These are phyloP conservation scores for Aphaenogaster rudis DNA, from an alignment of 1,140 invertebrate genomes.

Conservation along the genomic window DNA sequence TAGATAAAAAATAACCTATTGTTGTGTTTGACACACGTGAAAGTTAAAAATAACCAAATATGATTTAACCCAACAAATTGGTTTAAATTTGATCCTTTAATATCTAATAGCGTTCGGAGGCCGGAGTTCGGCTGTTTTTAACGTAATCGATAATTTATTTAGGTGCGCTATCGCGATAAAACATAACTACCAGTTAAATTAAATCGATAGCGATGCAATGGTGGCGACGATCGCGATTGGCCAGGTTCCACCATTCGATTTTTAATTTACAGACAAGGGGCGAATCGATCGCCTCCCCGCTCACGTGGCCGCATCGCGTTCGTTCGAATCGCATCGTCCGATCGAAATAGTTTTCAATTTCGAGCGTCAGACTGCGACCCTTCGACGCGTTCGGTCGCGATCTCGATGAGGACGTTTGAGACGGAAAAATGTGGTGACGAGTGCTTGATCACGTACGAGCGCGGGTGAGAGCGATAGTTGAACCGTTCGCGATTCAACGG, in stretches of 20 bases:
- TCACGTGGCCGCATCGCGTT: neutral
- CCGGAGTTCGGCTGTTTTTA: conserved; percentile 69
- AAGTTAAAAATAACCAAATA: too few relatives aligned
- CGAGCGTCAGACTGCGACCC: conserved; percentile 15
- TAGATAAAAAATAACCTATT: too few relatives aligned
- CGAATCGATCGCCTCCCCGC: conserved; percentile 64
- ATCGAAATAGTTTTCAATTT: conserved; percentile 62
- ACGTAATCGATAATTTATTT: conserved; percentile 82
- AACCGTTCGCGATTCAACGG: conserved; percentile 57
- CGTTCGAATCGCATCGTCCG: conserved; percentile 22
- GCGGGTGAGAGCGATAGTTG: conserved; percentile 47
- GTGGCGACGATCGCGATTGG: conserved; percentile 42
- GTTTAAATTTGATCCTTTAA: too few relatives aligned
- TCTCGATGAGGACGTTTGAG: conserved; percentile 64
- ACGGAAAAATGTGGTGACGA: conserved; percentile 63
- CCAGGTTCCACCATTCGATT: conserved; percentile 70
- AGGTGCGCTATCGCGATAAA: conserved; percentile 75
- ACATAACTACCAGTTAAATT: conserved; percentile 74
- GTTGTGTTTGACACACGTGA: too few relatives aligned
- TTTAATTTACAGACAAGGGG: conserved; percentile 70
- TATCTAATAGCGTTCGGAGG: neutral
- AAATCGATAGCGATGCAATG: conserved; percentile 67
- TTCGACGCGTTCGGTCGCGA: conserved; percentile 39
- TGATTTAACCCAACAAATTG: too few relatives aligned
- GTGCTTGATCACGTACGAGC: conserved; percentile 53